Conservation (phyloP, 2,888 invertebrate species). For the Synergus japonicus region DNA sequence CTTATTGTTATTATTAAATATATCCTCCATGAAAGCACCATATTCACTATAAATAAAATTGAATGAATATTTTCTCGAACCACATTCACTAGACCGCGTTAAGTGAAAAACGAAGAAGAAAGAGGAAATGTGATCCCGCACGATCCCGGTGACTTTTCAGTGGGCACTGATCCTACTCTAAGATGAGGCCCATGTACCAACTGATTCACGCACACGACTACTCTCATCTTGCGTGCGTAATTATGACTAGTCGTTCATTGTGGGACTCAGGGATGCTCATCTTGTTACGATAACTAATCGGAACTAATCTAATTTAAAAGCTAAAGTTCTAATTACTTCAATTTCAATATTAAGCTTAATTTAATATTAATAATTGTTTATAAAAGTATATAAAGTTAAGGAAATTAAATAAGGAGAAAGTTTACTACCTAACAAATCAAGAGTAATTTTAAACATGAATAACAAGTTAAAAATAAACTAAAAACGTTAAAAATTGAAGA, state of each 20-base stretch:
- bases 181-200: slow-evolving; percentile 61
- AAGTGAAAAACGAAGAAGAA: slow-evolving; percentile 24
- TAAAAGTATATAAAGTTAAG: too few species aligned
- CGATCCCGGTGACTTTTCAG: slow-evolving; percentile 65
- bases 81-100: slow-evolving; percentile 30
- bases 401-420: too few species aligned
- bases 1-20: slow-evolving; percentile 15
- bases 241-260: slow-evolving; percentile 64
- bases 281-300: slow-evolving; percentile 43
- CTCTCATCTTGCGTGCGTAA: slow-evolving; percentile 52
- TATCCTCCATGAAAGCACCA: slow-evolving; percentile 42
- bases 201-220: slow-evolving; percentile 57
- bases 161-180: slow-evolving; percentile 66
- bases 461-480: neutral
- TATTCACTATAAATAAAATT: slow-evolving; percentile 18
- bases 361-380: too few species aligned
- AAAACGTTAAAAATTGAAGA: neutral
- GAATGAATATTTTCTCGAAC: slow-evolving; percentile 29
- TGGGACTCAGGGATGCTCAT: slow-evolving; percentile 62
- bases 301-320: slow-evolving; percentile 36
- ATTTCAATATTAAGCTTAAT: neutral
- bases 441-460: too few species aligned
- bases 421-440: too few species aligned
- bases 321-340: neutral
- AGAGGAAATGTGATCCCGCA: slow-evolving; percentile 49